Conservation (phyloP, 2,888 invertebrate genomes). For the Carabus problematicus region DNA sequence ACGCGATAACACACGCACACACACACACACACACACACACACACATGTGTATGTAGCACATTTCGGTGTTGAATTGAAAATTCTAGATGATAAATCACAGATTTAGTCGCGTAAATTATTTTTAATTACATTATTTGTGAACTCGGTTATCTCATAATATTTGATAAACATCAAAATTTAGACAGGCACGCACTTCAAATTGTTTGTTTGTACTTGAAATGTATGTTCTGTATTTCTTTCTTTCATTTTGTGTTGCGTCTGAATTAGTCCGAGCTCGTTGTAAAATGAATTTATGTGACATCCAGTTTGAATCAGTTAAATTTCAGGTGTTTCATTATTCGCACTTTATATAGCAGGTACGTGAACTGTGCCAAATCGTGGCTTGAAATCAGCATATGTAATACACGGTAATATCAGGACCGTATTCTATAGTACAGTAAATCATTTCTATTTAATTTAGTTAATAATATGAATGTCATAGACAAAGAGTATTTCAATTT, state of each 20-base stretch:
- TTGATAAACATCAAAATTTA: background rate
- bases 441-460: no score
- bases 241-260: background rate
- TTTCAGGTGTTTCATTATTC: constrained; percentile 31
- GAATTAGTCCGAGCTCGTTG: constrained; percentile 25
- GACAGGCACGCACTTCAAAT: constrained; percentile 8
- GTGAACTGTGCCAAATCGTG: constrained; percentile 17
- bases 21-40: constrained; percentile 15
- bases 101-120: constrained; percentile 4
- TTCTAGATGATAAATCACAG: constrained; percentile 1
- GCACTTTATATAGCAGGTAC: background rate
- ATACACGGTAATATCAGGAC: background rate
- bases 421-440: background rate
- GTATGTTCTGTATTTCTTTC: background rate
- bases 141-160: background rate
- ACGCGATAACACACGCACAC: constrained; percentile 1
- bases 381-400: constrained; percentile 14
- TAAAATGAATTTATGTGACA: constrained; percentile 16
- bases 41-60: background rate
- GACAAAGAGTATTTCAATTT: no score
- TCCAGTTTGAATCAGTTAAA: constrained; percentile 18
- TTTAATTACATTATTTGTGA: constrained; percentile 17
- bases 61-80: constrained; percentile 9
- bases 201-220: constrained; percentile 3
- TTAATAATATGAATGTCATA: no score